Evolutionary conservation across 1,140 invertebrate genomes (phyloP).

Genomic region (Oreohelix idahoensis): DNA sequence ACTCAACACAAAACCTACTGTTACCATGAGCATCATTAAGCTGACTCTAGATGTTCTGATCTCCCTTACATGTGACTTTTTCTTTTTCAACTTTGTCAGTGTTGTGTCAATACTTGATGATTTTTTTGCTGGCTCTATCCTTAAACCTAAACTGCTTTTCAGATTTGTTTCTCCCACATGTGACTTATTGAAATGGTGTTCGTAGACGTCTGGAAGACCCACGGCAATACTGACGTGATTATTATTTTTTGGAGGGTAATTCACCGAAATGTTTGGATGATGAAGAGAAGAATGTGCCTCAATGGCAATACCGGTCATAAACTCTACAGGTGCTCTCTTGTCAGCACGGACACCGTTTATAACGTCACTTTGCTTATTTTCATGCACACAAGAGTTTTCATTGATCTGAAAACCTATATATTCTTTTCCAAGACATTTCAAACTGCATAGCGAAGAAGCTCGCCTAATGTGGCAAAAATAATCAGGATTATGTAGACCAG

Average conservation of each 20-base stretch:
- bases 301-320: too few species aligned
- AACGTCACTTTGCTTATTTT: not conserved
- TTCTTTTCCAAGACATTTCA: not conserved
- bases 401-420: not conserved
- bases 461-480: not conserved
- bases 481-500: too few species aligned
- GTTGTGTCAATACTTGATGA: not conserved
- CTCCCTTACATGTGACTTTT: slow-evolving; percentile 1
- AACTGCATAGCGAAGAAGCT: not conserved
- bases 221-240: too few species aligned
- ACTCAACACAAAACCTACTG: slow-evolving; percentile 27
- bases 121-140: not conserved
- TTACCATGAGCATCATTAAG: slow-evolving; percentile 41
- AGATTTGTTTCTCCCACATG: not conserved
- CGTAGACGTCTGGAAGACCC: too few species aligned
- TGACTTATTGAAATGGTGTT: too few species aligned
- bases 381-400: not conserved
- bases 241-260: too few species aligned
- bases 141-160: not conserved
- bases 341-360: too few species aligned
- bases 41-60: slow-evolving; percentile 28
- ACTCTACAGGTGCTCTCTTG: too few species aligned
- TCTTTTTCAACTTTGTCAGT: not conserved
- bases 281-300: too few species aligned
- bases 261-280: too few species aligned